Base-by-base conservation (phyloP, 2,113 vertebrate species). In the Lepidothrix coronata region DNA sequence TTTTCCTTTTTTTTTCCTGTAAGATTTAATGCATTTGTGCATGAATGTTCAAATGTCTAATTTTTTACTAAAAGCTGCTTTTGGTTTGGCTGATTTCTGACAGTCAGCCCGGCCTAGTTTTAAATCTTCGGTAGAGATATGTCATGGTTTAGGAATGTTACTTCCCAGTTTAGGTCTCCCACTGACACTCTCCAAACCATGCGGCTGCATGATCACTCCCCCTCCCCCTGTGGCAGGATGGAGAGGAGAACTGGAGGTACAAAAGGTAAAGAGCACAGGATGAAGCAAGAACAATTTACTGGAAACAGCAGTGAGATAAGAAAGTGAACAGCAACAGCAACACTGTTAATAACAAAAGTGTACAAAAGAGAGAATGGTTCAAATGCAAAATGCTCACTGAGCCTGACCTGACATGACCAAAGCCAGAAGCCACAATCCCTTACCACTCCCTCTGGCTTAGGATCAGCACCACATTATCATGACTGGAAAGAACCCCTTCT, bases 181-280 rank as follows among this genome's bases (percentile, higher is more conserved):
- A 14, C 5, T 59, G 68, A 59, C 6, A 33, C 1, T 6, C 28
- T 52, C 23, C 20, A 75, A 46, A 44, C 5, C 27, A 14, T 8
- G 11, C 61, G 33, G 28, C 16, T 2, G 1, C 15, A n/a, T 0
- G 0, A 2, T 49, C 16, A 2, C 4, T 65, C 10, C 11, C 11
- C 3, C 5, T 51, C 9, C 9, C 15, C 24, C 37, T 28, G 25
- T 6, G 18, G 59, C 17, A 41, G 37, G 12, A 18, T 39, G 37
- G 17, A 41, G 37, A 28, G 59, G 11, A 62, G 37, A 41, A 41
- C 12, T 41, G 25, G 24, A 62, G 25, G 25, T 19, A 24, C 12
- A 52, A 39, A 81, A 74, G 8, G n/a, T 8, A 74, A 66, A 44
- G 44, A 37, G 37, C 23, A 39, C 3, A 52, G 23, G 10, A 8